Evolutionary conservation across 2,797 vertebrate species (phyloP).

Genomic region (Luscinia luscinia): DNA sequence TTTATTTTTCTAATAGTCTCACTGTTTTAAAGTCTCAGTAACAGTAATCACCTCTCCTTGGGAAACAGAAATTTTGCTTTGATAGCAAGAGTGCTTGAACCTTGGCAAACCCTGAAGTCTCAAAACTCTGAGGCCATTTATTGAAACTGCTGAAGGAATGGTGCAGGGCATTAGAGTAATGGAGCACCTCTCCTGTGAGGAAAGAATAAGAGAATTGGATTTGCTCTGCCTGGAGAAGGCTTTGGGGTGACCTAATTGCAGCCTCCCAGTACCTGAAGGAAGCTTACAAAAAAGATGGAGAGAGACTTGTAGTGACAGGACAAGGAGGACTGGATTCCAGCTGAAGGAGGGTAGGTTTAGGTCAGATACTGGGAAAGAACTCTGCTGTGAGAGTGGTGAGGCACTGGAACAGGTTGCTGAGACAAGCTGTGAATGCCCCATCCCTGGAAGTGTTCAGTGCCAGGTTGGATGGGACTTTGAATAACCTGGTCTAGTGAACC

Average conservation of each 20-base stretch:
- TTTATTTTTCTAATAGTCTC: slow-evolving; percentile 6
- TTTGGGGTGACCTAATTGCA: not conserved
- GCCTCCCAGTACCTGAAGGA: not conserved
- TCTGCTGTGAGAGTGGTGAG: not conserved
- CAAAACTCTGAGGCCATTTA: not conserved
- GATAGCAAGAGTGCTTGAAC: not conserved
- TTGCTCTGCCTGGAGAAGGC: not conserved
- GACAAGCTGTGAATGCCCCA: too few species aligned
- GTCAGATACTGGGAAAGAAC: not conserved
- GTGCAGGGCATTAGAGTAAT: not conserved
- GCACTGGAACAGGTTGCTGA: not conserved
- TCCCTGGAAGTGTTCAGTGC: too few species aligned
- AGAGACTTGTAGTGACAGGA: not conserved
- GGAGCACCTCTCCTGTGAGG: not conserved
- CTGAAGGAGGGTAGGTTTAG: not conserved
- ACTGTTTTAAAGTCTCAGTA: not conserved
- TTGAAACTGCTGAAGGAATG: not conserved
- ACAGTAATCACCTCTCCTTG: not conserved
- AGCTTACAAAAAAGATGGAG: not conserved
- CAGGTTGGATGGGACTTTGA: too few species aligned
- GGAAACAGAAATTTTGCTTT: not conserved
- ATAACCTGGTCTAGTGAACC: not conserved
- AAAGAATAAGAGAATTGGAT: not conserved
- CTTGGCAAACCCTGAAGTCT: not conserved
- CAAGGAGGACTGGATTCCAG: not conserved